These are phyloP conservation scores for Zapus hudsonius DNA, from an alignment of 2,113 vertebrate species.

Conservation along the genomic window DNA sequence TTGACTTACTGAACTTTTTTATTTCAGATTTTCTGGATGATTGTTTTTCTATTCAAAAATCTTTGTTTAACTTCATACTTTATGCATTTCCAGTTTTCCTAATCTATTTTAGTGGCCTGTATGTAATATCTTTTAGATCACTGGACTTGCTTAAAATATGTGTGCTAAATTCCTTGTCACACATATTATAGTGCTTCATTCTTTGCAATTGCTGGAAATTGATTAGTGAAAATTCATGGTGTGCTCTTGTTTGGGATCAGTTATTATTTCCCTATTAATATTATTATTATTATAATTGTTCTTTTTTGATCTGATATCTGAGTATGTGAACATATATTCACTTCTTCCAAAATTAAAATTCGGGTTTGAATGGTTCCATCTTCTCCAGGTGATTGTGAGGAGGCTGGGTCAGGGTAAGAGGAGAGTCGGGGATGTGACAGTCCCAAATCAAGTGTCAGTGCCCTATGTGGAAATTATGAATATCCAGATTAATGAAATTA, in stretches of 20 bases:
- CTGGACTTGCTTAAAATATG: not conserved
- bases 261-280: not conserved
- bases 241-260: not conserved
- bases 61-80: not conserved
- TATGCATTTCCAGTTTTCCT: not conserved
- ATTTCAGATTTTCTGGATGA: not conserved
- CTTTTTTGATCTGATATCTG: too few species aligned
- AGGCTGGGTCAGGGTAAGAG: too few species aligned
- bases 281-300: too few species aligned
- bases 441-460: too few species aligned
- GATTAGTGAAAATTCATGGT: not conserved
- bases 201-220: not conserved
- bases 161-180: not conserved
- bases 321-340: too few species aligned
- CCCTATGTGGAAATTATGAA: too few species aligned
- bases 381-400: too few species aligned
- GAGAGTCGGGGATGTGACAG: too few species aligned
- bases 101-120: not conserved
- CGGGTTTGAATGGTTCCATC: too few species aligned
- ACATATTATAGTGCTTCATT: not conserved
- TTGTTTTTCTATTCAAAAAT: not conserved
- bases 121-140: not conserved
- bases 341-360: too few species aligned
- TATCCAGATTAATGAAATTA: too few species aligned
- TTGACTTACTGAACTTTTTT: not conserved